These are phyloP conservation scores for Plecotus auritus DNA, from an alignment of 2,113 vertebrate genomes.

Conservation along the genomic window DNA sequence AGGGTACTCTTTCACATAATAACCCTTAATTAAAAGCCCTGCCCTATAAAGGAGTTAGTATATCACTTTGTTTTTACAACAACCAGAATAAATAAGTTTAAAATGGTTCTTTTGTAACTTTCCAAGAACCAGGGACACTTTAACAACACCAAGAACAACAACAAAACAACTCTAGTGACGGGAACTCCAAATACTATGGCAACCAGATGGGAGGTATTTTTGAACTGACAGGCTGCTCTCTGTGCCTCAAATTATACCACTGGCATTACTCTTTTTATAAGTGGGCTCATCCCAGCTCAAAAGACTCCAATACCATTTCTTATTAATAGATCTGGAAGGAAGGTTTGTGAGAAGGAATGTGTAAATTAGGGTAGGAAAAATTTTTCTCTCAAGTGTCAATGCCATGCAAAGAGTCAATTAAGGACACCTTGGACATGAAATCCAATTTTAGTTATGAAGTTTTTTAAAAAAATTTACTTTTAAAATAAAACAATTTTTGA, in stretches of 20 bases:
- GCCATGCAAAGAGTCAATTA: slow-evolving; percentile 4
- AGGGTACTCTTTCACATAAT: neutral
- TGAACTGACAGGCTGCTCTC: neutral
- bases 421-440: neutral
- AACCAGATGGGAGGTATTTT: slow-evolving; percentile 17
- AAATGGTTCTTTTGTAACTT: no score
- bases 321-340: neutral
- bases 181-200: neutral
- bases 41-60: neutral
- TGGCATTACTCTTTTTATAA: neutral
- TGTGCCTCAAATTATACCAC: slow-evolving; percentile 7
- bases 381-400: neutral
- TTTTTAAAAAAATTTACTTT: neutral
- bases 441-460: neutral
- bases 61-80: neutral
- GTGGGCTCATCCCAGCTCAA: neutral
- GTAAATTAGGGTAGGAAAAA: neutral
- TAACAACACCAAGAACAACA: neutral
- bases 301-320: neutral
- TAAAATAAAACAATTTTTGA: neutral
- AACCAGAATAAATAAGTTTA: neutral
- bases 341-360: neutral
- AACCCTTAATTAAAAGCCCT: neutral
- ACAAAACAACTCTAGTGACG: neutral
- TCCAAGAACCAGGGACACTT: neutral